phyloP scores from a whole-genome alignment of 1,140 invertebrate genomes.

The Cyphomyrmex costatus region DNA sequence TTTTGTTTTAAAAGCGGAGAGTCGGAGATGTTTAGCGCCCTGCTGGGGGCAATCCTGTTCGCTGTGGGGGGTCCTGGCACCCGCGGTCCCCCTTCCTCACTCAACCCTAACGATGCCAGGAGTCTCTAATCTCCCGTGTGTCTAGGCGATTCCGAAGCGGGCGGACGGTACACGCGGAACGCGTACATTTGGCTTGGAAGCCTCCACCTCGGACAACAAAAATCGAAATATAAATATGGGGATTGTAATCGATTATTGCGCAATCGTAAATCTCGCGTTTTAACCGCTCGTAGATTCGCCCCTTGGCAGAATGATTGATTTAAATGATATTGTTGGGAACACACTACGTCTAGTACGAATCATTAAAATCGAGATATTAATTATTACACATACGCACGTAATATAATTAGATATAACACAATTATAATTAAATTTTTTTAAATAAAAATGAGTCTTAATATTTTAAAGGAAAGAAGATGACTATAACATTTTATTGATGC shows the following conservation, averaged over 20 bases:
- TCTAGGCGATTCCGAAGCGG: conserved; percentile 65
- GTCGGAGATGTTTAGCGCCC: conserved; percentile 83
- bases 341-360: not conserved
- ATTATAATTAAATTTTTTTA: not conserved
- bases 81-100: conserved; percentile 64
- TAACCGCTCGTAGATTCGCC: not conserved
- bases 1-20: conserved; percentile 82
- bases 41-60: conserved; percentile 84
- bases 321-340: conserved; percentile 23
- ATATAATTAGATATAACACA: conserved; percentile 18
- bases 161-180: conserved; percentile 64
- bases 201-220: conserved; percentile 30
- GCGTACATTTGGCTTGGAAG: conserved; percentile 48
- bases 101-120: conserved; percentile 51
- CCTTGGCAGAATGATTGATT: conserved; percentile 43
- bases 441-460: not conserved
- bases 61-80: conserved; percentile 78
- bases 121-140: conserved; percentile 67
- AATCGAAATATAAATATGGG: conserved; percentile 50
- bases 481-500: not conserved
- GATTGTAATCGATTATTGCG: conserved; percentile 53
- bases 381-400: not conserved
- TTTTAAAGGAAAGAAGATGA: not conserved
- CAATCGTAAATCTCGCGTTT: conserved; percentile 57
- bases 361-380: conserved; percentile 17